Conservation (phyloP, 2,113 vertebrate species). For the Jaculus jaculus region DNA sequence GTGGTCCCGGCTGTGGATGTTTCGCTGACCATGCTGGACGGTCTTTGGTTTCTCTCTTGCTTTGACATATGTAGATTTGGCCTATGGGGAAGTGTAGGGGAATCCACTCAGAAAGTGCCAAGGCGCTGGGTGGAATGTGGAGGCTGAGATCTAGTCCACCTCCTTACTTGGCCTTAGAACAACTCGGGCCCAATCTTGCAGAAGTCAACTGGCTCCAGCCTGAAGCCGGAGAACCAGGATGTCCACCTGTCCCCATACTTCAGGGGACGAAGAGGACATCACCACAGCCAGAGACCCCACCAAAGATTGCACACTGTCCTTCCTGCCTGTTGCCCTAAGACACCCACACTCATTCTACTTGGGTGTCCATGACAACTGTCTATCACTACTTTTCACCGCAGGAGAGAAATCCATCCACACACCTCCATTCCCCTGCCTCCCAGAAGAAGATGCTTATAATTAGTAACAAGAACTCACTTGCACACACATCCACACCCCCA, state of each 20-base stretch:
- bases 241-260: neutral
- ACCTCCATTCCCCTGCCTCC: conserved; percentile 53
- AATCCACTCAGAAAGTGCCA: conserved; percentile 6
- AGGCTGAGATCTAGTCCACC: neutral
- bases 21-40: conserved; percentile 95
- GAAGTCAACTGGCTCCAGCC: neutral
- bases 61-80: conserved; percentile 92
- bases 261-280: neutral
- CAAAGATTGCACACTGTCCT: neutral
- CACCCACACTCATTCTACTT: neutral
- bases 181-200: neutral
- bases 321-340: neutral
- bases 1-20: conserved; percentile 89
- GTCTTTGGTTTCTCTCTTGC: conserved; percentile 91
- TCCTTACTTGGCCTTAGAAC: neutral
- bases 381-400: neutral
- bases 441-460: conserved; percentile 72
- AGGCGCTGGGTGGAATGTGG: neutral
- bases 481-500: conserved; percentile 69
- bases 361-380: neutral
- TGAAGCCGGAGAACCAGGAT: neutral
- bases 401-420: neutral
- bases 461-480: conserved; percentile 75
- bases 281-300: neutral
- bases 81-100: conserved; percentile 82